phyloP scores from a whole-genome alignment of 2,888 invertebrate genomes.

The Ferrisia virgata region DNA sequence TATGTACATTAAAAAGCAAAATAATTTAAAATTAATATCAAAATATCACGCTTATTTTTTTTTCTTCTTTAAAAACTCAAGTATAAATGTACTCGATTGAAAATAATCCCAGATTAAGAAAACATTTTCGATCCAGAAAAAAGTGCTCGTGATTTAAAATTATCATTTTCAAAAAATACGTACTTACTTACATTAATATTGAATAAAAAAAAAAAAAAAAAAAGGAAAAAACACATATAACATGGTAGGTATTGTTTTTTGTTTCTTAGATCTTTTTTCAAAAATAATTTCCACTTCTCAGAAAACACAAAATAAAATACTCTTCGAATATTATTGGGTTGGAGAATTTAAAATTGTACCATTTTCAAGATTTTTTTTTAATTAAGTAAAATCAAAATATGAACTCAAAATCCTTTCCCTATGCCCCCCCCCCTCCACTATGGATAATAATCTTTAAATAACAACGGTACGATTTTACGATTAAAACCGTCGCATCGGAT shows the following conservation, averaged over 20 bases:
- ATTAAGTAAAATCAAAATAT: background rate
- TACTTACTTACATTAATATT: background rate
- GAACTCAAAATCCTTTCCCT: no score
- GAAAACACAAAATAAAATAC: background rate
- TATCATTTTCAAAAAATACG: background rate
- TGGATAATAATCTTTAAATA: no score
- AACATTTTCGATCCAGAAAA: background rate
- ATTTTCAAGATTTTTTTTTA: background rate
- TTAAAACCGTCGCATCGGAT: no score
- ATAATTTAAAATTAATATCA: slow-evolving; percentile 26
- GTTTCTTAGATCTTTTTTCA: no score
- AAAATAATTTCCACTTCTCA: background rate
- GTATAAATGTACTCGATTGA: background rate
- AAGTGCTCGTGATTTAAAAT: background rate
- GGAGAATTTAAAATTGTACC: background rate
- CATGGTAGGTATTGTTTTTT: no score
- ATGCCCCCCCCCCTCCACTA: no score
- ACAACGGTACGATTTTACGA: no score
- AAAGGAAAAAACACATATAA: background rate
- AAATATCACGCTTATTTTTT: slow-evolving; percentile 21
- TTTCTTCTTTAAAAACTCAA: background rate
- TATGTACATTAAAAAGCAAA: slow-evolving; percentile 27
- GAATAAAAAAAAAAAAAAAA: background rate
- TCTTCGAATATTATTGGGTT: background rate
- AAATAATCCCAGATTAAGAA: background rate